phyloP scores from a whole-genome alignment of 2,113 vertebrate species.

The Notothenia coriiceps region DNA sequence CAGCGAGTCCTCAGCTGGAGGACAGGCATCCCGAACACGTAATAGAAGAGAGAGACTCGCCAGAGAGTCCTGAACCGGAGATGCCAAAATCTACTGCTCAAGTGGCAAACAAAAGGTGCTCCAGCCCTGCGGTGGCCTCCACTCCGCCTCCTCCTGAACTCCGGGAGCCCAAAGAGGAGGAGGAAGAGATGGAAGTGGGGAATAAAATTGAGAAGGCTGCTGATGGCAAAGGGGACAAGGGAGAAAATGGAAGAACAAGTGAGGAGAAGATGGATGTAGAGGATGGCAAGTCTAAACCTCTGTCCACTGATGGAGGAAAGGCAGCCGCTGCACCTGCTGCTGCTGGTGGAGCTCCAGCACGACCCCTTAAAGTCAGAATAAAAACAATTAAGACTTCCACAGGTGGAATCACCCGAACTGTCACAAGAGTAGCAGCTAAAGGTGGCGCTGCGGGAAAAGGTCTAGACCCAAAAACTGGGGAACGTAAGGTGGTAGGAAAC shows the following conservation, averaged over 20 bases:
- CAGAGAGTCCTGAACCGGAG: constrained; percentile 86
- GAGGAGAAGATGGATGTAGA: constrained; percentile 79
- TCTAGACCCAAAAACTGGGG: constrained; percentile 74
- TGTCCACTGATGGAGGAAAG: constrained; percentile 46
- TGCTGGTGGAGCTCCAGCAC: constrained; percentile 68
- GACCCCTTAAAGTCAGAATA: constrained; percentile 96
- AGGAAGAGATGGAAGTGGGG: constrained; percentile 82
- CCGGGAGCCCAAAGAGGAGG: constrained; percentile 77
- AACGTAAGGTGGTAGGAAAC: constrained; percentile 72
- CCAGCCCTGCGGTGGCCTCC: constrained; percentile 76
- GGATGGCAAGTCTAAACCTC: constrained; percentile 67
- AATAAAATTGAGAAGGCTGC: constrained; percentile 65
- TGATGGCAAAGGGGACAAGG: constrained; percentile 81
- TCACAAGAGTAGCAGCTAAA: constrained; percentile 91
- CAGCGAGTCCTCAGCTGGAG: constrained; percentile 65
- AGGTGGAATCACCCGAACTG: constrained; percentile 93
- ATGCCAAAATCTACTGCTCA: constrained; percentile 70
- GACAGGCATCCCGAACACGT: constrained; percentile 82
- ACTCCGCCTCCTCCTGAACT: constrained; percentile 59
- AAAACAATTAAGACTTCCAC: constrained; percentile 96
- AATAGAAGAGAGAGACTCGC: constrained; percentile 86
- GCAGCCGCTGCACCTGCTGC: constrained; percentile 16
- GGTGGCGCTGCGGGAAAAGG: constrained; percentile 76
- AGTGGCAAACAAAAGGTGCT: constrained; percentile 72
- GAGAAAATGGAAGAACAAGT: constrained; percentile 71